A percentile compares a stretch with the other conserved stretches of the same genome.
These are phyloP conservation scores for Nomada lathburiana DNA, from an alignment of 2,888 invertebrate genomes.

Conservation along the genomic window DNA sequence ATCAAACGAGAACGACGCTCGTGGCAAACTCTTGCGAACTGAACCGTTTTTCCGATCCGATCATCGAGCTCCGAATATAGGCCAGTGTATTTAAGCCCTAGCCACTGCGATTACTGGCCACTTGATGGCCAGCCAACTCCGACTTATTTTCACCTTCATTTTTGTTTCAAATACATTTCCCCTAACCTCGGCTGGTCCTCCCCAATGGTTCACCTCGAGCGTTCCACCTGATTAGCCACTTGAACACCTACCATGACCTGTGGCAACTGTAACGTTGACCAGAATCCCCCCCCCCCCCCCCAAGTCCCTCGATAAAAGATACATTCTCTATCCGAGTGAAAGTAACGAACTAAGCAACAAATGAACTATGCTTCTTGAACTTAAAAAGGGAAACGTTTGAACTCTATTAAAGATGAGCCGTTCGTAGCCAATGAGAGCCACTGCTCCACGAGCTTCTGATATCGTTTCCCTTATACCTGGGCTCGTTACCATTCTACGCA, in stretches of 20 bases:
- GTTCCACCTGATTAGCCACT: not conserved
- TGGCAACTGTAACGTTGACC: too few species aligned
- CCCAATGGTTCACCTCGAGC: not conserved
- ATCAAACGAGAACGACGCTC: too few species aligned
- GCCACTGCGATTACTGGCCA: constrained; percentile 50
- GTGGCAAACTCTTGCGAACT: constrained; percentile 7
- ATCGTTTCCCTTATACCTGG: constrained; percentile 56
- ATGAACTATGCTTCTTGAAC: too few species aligned
- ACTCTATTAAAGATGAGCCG: too few species aligned
- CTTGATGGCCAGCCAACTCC: constrained; percentile 54
- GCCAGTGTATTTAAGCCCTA: constrained; percentile 45
- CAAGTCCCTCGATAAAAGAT: too few species aligned
- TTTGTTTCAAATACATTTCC: constrained; percentile 19
- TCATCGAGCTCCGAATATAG: constrained; percentile 48
- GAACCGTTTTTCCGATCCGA: not conserved
- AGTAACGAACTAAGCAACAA: too few species aligned
- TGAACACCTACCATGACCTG: too few species aligned
- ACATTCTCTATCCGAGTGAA: too few species aligned
- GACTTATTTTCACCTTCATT: constrained; percentile 55
- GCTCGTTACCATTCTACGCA: constrained; percentile 66
- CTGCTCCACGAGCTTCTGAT: constrained; percentile 49
- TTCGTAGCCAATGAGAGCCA: constrained; percentile 28
- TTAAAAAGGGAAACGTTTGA: too few species aligned
- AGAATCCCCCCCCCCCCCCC: too few species aligned
- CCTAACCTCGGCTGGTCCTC: not conserved